phyloP scores from a whole-genome alignment of 2,888 invertebrate genomes.

The Agriopis marginaria region DNA sequence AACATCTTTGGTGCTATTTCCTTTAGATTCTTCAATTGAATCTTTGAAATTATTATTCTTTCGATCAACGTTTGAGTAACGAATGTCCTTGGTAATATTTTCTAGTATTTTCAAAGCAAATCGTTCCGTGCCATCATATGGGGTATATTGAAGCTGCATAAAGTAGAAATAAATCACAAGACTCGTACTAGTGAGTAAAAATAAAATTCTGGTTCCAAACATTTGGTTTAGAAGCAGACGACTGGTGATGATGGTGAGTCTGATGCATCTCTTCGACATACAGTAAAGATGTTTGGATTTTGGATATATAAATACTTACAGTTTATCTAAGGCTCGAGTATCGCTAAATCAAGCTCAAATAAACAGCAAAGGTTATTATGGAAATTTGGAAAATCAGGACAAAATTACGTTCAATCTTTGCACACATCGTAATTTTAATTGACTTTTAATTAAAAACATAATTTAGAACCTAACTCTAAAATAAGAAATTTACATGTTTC shows the following conservation, averaged over 20 bases:
- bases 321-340: too few relatives aligned
- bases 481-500: too few relatives aligned
- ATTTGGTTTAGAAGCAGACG: background rate
- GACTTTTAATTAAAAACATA: too few relatives aligned
- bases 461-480: too few relatives aligned
- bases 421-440: too few relatives aligned
- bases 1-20: background rate
- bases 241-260: background rate
- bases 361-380: too few relatives aligned
- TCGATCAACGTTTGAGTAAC: background rate
- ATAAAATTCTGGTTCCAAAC: background rate
- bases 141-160: background rate
- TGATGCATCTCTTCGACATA: background rate
- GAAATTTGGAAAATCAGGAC: too few relatives aligned
- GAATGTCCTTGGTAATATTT: background rate
- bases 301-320: too few relatives aligned
- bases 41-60: background rate
- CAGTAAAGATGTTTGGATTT: background rate
- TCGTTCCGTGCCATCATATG: background rate
- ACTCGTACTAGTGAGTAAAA: background rate
- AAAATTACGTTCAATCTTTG: too few relatives aligned
- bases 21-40: too few relatives aligned
- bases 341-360: too few relatives aligned
- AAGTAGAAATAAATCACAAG: background rate
- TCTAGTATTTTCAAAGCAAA: background rate